These are phyloP conservation scores for Elephantulus edwardii DNA, from an alignment of 2,113 vertebrate species.

Conservation along the genomic window DNA sequence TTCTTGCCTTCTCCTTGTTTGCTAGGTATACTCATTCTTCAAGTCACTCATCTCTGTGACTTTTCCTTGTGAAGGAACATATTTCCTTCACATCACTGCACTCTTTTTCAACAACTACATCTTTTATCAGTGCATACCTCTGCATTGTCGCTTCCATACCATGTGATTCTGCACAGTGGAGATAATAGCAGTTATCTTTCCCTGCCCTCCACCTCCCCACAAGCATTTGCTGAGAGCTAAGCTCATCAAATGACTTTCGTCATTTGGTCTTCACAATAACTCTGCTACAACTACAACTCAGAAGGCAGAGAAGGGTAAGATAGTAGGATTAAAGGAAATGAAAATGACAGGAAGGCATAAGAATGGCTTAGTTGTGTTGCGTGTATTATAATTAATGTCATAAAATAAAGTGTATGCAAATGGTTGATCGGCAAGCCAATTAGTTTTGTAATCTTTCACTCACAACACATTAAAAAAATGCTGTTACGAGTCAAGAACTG, in stretches of 20 bases:
- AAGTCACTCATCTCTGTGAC: neutral
- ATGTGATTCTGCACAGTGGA: neutral
- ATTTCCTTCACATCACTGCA: neutral
- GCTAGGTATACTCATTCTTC: neutral
- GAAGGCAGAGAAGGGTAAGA: too few species aligned
- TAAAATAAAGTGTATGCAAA: too few species aligned
- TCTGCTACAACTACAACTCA: too few species aligned
- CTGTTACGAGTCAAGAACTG: slow-evolving; percentile 32
- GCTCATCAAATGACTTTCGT: neutral
- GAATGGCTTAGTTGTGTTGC: too few species aligned
- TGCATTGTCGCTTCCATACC: neutral
- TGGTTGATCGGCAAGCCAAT: too few species aligned
- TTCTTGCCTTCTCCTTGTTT: neutral
- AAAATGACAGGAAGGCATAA: too few species aligned
- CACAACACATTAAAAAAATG: too few species aligned
- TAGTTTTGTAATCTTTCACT: too few species aligned
- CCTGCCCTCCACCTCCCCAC: too few species aligned
- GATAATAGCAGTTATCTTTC: neutral
- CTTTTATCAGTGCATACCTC: neutral
- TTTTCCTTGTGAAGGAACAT: neutral
- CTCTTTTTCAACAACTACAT: neutral
- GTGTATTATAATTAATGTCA: too few species aligned
- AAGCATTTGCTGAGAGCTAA: neutral
- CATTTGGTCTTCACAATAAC: neutral
- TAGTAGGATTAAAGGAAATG: too few species aligned